Conservation (phyloP, 2,888 invertebrate genomes). For the Drosophila picticornis region DNA sequence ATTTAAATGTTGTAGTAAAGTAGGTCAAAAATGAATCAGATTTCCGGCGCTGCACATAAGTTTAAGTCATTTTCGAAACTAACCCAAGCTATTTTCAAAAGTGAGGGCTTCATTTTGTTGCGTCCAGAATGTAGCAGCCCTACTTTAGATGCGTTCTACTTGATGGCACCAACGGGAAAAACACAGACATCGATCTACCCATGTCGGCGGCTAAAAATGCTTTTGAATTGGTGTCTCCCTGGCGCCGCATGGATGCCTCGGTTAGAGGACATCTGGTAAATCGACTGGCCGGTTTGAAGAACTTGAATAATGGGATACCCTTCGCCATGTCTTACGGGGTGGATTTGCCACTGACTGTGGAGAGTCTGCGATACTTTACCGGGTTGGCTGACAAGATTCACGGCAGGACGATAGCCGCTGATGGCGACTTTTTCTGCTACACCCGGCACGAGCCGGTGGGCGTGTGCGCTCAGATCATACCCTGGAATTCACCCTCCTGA, state of each 20-base stretch:
- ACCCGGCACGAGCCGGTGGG: too few species aligned
- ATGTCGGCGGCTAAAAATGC: slow-evolving; percentile 92
- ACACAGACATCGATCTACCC: slow-evolving; percentile 91
- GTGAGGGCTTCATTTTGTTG: not conserved
- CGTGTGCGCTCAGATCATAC: too few species aligned
- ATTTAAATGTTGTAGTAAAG: too few species aligned
- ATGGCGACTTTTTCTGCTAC: too few species aligned
- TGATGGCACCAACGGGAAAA: slow-evolving; percentile 87
- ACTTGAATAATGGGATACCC: slow-evolving; percentile 98
- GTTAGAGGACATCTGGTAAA: slow-evolving; percentile 91
- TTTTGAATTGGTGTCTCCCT: slow-evolving; percentile 91
- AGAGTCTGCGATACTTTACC: slow-evolving; percentile 92
- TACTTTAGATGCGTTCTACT: not conserved
- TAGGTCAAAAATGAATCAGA: not conserved
- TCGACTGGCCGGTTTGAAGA: slow-evolving; percentile 96
- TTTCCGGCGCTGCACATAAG: not conserved
- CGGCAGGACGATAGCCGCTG: too few species aligned
- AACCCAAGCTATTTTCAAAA: not conserved
- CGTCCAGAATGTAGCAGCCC: not conserved
- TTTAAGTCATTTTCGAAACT: not conserved
- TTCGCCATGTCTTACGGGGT: slow-evolving; percentile 89
- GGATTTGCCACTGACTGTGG: slow-evolving; percentile 88
- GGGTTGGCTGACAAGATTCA: slow-evolving; percentile 97
- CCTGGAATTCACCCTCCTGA: too few species aligned
- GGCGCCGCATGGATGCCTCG: slow-evolving; percentile 95